Evolutionary conservation across 2,797 vertebrate species (phyloP), one percentile per base, ranked within the genome.

Genomic region (Bufotes viridis): DNA sequence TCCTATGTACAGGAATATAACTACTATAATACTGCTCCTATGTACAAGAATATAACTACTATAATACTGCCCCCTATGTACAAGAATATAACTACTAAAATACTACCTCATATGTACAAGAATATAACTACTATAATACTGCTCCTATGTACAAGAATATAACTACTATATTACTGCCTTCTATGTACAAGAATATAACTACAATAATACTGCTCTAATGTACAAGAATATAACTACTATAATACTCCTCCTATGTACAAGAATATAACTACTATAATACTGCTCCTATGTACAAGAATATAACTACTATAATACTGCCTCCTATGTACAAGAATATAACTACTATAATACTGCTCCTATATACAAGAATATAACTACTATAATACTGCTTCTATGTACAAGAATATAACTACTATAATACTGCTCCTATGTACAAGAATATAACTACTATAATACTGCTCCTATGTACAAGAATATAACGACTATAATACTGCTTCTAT

Each of bases 321-420:
- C 60, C 60, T 63, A 63, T 63, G 10, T 63, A 63, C 61, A 65
- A 65, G 61, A 65, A 65, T 11, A 65, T 65, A 65, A 70, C 67
- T 70, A 70, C 67, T 34, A 34, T 70, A 70, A 70, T 70, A 70
- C 67, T 70, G 67, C 26, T 17, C 67, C 67, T 70, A 75, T 75
- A 3, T 75, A 75, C 72, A 75, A 51, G 72, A 75, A 51, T 75
- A 75, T 75, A 75, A 75, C 34, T 75, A 75, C 60, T 63, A 63
- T 69, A 69, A 69, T 26, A 69, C 65, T 69, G 24, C 24, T 22
- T 20, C 60, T 63, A 63, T 63, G 60, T 63, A 63, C 60, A 63
- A n/a, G 72, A 75, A 49, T 75, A 75, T 75, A 75, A 75, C 72
- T 75, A 75, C 72, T 75, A 75, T 75, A 75, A 75, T 75, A 75